These are phyloP conservation scores for Drosophila sulfurigaster DNA, from an alignment of 1,140 invertebrate genomes.

Conservation along the genomic window DNA sequence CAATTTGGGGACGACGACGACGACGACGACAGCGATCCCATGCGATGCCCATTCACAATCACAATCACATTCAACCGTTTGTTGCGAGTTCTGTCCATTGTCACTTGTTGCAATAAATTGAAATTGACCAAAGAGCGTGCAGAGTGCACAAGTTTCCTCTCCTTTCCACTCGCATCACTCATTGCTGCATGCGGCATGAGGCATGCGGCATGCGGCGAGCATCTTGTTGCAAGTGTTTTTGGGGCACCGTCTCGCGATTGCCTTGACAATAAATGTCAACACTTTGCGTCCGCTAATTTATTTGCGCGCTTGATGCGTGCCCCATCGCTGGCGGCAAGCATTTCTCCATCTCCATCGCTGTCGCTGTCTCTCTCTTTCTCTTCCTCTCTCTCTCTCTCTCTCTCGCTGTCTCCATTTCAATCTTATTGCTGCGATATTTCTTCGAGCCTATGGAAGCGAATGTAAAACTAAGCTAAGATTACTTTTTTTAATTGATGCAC, in stretches of 20 bases:
- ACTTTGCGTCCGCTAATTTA: slow-evolving; percentile 54
- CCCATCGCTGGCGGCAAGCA: slow-evolving; percentile 39
- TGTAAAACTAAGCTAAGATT: too few relatives aligned
- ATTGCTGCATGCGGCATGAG: slow-evolving; percentile 12
- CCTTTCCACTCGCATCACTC: not conserved
- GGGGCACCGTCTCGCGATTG: slow-evolving; percentile 17
- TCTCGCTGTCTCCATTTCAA: too few relatives aligned
- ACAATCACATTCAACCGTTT: slow-evolving; percentile 32
- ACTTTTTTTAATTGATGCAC: too few relatives aligned
- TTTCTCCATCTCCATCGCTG: not conserved
- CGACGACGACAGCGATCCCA: not conserved
- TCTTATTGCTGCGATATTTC: too few relatives aligned
- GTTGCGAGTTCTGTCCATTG: slow-evolving; percentile 47
- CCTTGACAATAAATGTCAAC: slow-evolving; percentile 57
- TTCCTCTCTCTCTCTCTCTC: too few relatives aligned
- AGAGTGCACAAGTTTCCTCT: slow-evolving; percentile 9
- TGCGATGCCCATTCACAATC: slow-evolving; percentile 20
- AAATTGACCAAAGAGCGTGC: slow-evolving; percentile 52
- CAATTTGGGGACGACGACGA: slow-evolving; percentile 28
- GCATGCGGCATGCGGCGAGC: slow-evolving; percentile 16
- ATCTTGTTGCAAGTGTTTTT: slow-evolving; percentile 44
- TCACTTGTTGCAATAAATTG: slow-evolving; percentile 56
- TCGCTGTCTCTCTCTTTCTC: too few relatives aligned
- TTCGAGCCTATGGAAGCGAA: too few relatives aligned
- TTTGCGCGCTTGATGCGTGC: slow-evolving; percentile 50